phyloP scores from a whole-genome alignment of 2,113 vertebrate species.

The Sylvietta virens region DNA sequence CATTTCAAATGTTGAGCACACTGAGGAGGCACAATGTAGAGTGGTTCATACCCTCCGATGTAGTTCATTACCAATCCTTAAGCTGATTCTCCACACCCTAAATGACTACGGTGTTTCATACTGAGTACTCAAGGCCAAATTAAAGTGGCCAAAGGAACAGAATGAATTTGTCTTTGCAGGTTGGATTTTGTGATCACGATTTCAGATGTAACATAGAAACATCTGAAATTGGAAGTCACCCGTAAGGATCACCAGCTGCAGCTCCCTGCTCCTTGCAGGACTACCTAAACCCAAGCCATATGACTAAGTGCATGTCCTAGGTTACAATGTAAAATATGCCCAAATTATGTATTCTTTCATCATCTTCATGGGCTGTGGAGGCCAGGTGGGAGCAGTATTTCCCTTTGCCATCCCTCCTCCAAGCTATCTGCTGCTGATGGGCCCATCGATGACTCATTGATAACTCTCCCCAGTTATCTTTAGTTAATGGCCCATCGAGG shows the following conservation, averaged over 20 bases:
- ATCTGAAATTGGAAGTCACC: not conserved
- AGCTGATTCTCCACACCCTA: not conserved
- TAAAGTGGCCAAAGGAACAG: not conserved
- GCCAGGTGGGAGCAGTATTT: no score
- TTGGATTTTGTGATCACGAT: not conserved
- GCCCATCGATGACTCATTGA: no score
- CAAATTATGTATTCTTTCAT: no score
- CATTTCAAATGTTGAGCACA: not conserved
- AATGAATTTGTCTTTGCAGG: not conserved
- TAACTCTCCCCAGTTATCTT: no score
- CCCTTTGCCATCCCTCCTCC: no score
- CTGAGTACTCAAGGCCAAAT: not conserved
- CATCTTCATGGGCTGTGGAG: no score
- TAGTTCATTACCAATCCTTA: not conserved
- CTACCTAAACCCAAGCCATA: not conserved
- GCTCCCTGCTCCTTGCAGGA: not conserved
- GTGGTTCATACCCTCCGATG: rapidly evolving
- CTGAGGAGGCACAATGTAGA: not conserved
- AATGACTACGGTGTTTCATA: not conserved
- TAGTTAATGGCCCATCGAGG: no score
- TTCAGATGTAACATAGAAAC: not conserved
- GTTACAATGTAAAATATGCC: no score
- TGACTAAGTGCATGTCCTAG: no score
- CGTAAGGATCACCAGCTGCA: not conserved
- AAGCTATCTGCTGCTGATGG: no score